phyloP scores from a whole-genome alignment of 1,140 invertebrate genomes.

The Eumeta japonica region DNA sequence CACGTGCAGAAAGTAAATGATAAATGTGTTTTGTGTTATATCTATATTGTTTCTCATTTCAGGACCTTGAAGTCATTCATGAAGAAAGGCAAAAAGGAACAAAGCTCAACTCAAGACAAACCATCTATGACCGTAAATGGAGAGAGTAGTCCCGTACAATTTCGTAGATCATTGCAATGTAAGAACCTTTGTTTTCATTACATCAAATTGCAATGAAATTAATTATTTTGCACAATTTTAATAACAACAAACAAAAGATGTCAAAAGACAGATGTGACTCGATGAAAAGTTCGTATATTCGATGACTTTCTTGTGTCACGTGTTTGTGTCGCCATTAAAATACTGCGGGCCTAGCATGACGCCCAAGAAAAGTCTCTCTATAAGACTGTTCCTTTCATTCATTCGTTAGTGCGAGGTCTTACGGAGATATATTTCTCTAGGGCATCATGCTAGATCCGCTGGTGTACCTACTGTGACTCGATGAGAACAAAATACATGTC shows the following conservation, averaged over 20 bases:
- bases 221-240: too few relatives aligned
- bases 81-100: constrained; percentile 47
- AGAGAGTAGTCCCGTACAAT: constrained; percentile 38
- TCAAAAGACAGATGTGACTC: neutral
- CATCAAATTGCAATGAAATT: too few relatives aligned
- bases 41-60: too few relatives aligned
- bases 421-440: too few relatives aligned
- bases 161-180: constrained; percentile 44
- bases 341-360: neutral
- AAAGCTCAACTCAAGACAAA: constrained; percentile 18
- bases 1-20: too few relatives aligned
- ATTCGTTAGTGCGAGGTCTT: too few relatives aligned
- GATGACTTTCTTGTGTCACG: neutral
- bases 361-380: too few relatives aligned
- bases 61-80: constrained; percentile 52
- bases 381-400: too few relatives aligned
- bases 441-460: too few relatives aligned
- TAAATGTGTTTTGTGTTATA: constrained; percentile 3
- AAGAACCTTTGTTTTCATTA: too few relatives aligned
- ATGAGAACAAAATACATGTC: too few relatives aligned
- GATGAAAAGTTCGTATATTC: neutral
- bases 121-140: constrained; percentile 29
- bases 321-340: neutral
- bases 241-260: neutral
- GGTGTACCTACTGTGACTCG: too few relatives aligned